Evolutionary conservation across 1,140 invertebrate species (phyloP).

Genomic region (Ceratitis capitata): DNA sequence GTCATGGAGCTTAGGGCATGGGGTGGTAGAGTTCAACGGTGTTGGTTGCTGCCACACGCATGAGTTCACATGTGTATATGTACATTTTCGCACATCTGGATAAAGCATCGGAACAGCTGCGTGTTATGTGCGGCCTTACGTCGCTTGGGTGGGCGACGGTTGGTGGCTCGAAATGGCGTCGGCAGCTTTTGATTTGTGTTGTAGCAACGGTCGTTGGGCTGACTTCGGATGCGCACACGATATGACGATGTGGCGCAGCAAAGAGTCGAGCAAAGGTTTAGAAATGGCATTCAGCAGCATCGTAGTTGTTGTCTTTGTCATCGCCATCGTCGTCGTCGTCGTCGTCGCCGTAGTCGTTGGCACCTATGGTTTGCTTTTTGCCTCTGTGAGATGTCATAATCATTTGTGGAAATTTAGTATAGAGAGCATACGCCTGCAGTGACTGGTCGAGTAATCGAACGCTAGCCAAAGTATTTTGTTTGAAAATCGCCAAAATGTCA

Average conservation of each 20-base stretch:
- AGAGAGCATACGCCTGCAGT: slow-evolving; percentile 22
- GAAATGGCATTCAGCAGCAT: background rate
- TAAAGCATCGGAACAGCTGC: background rate
- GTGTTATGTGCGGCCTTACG: background rate
- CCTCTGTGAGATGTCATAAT: slow-evolving; percentile 42
- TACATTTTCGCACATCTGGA: slow-evolving; percentile 8
- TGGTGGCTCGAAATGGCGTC: background rate
- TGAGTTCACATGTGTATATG: background rate
- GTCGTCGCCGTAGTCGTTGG: background rate
- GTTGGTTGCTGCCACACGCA: background rate
- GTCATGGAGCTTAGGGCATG: background rate
- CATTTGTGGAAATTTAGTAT: slow-evolving; percentile 42
- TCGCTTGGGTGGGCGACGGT: background rate
- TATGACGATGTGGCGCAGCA: background rate
- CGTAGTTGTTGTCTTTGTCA: background rate
- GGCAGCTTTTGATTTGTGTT: background rate
- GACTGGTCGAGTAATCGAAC: background rate
- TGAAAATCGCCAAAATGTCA: background rate
- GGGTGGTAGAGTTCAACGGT: background rate
- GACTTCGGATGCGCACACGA: background rate
- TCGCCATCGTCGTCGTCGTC: background rate
- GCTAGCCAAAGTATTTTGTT: background rate
- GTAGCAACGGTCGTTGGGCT: background rate
- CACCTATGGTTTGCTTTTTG: slow-evolving; percentile 9
- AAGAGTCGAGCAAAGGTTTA: background rate